Conservation (phyloP, 92 coral and sea anemone species). For the Siderastrea radians region DNA sequence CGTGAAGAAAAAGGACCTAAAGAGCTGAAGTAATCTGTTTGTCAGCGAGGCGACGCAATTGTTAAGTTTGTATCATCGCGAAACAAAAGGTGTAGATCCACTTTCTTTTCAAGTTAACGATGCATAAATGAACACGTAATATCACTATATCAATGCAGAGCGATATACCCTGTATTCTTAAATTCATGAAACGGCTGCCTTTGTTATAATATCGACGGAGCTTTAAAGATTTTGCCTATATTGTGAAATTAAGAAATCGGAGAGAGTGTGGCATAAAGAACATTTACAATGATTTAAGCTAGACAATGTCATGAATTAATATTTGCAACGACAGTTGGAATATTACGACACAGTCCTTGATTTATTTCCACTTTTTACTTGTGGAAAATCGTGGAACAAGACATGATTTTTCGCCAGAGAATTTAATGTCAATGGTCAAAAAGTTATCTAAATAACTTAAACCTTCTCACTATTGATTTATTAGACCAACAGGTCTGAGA, state of each 20-base stretch:
- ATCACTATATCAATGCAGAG: conserved; percentile 1
- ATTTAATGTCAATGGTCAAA: conserved; percentile 6
- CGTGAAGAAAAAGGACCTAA: not conserved
- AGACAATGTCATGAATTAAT: not conserved
- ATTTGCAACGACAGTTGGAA: not conserved
- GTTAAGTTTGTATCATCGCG: not conserved
- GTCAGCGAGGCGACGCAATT: not conserved
- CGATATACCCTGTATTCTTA: conserved; percentile 4
- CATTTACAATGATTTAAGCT: not conserved
- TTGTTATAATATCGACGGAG: not conserved
- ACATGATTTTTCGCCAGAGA: not conserved
- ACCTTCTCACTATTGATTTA: not conserved
- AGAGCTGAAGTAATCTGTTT: not conserved
- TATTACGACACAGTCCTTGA: not conserved
- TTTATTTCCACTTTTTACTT: not conserved
- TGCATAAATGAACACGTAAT: conserved; percentile 17
- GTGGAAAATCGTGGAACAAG: not conserved
- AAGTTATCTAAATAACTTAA: conserved; percentile 6
- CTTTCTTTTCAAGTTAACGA: conserved; percentile 4
- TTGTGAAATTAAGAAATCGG: not conserved
- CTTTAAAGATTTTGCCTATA: not conserved
- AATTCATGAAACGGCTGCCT: not conserved
- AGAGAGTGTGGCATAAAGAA: not conserved
- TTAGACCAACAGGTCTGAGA: conserved; percentile 12
- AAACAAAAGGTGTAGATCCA: not conserved